Conservation (phyloP, 2,888 invertebrate genomes). For the Arge pagana region DNA sequence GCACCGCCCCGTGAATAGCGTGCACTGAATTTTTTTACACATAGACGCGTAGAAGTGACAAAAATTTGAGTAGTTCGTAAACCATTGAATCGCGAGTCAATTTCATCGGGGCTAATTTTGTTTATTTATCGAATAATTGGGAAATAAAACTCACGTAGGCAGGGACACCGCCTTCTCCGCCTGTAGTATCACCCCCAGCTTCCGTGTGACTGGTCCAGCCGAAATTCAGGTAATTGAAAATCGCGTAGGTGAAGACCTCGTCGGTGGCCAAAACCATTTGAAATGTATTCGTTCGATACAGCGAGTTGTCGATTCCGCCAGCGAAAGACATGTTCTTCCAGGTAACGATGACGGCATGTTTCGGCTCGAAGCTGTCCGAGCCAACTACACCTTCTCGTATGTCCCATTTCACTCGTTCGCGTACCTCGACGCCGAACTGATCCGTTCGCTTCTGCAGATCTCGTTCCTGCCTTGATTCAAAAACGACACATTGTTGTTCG, state of each 20-base stretch:
- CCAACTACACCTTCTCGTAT: slow-evolving; percentile 90
- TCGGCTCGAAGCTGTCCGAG: slow-evolving; percentile 86
- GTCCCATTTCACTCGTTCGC: slow-evolving; percentile 86
- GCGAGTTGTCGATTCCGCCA: slow-evolving; percentile 81
- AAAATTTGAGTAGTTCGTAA: too few relatives aligned
- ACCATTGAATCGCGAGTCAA: neutral
- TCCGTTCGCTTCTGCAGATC: slow-evolving; percentile 76
- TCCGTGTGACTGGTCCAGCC: slow-evolving; percentile 92
- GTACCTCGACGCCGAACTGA: slow-evolving; percentile 82
- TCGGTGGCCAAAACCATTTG: slow-evolving; percentile 93
- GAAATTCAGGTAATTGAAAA: slow-evolving; percentile 91
- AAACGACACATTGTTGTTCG: too few relatives aligned
- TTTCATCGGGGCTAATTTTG: too few relatives aligned
- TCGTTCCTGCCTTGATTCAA: slow-evolving; percentile 61
- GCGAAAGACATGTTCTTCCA: slow-evolving; percentile 97
- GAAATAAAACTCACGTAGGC: slow-evolving; percentile 75
- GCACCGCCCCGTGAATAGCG: too few relatives aligned
- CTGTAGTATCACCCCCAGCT: slow-evolving; percentile 86
- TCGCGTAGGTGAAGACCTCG: slow-evolving; percentile 91
- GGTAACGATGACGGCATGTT: slow-evolving; percentile 87
- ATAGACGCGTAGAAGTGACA: too few relatives aligned
- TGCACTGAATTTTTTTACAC: too few relatives aligned
- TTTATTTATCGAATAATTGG: neutral
- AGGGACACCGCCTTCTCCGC: slow-evolving; percentile 84
- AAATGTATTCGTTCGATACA: slow-evolving; percentile 92